Conservation (phyloP, 2,888 invertebrate genomes). For the Leucophenga montana region DNA sequence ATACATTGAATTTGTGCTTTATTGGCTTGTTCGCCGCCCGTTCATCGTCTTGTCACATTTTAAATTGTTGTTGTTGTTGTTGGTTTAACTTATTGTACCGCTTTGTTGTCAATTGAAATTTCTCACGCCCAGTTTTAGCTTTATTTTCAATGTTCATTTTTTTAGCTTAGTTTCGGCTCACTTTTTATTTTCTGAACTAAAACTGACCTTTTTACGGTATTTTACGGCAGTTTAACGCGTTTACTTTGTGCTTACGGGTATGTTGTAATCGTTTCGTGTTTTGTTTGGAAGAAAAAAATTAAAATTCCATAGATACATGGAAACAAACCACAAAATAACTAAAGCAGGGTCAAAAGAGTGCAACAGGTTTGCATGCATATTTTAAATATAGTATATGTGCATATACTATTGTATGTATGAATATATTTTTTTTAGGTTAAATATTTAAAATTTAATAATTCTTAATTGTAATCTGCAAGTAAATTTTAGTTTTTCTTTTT, state of each 20-base stretch:
- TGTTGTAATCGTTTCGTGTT: constrained; percentile 6
- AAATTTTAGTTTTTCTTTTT: too few species aligned
- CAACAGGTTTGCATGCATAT: constrained; percentile 5
- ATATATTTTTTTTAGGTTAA: too few species aligned
- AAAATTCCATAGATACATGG: background rate
- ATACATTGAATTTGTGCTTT: too few species aligned
- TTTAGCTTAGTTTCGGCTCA: constrained; percentile 6
- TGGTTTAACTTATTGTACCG: background rate
- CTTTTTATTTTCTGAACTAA: background rate
- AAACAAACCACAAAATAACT: constrained; percentile 1
- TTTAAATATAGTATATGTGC: too few species aligned
- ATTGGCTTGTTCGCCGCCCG: too few species aligned
- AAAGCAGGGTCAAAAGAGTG: background rate
- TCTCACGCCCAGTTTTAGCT: constrained; percentile 30
- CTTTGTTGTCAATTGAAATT: constrained; percentile 15
- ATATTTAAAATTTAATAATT: too few species aligned
- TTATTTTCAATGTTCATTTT: constrained; percentile 4
- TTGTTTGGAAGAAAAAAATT: background rate
- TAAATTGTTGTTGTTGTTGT: background rate
- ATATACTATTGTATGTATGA: too few species aligned
- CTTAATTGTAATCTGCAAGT: too few species aligned
- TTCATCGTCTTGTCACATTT: too few species aligned
- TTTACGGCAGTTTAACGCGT: background rate
- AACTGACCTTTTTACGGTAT: constrained; percentile 23
- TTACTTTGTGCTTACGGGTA: background rate